Conservation (phyloP, 2,113 vertebrate species). For the Dascyllus trimaculatus region DNA sequence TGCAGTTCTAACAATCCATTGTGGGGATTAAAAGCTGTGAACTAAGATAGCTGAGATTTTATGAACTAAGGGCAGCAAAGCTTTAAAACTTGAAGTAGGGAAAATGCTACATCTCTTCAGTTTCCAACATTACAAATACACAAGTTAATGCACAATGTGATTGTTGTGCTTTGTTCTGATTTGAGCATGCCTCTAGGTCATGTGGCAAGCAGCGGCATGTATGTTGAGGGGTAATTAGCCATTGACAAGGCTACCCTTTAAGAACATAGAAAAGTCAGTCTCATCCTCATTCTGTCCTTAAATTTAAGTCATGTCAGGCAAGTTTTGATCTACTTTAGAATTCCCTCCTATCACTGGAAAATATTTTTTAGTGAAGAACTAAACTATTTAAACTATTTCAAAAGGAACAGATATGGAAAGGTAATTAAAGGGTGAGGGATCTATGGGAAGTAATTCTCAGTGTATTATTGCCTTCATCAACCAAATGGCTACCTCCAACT, state of each 20-base stretch:
- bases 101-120: no score
- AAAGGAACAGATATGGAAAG: neutral
- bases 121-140: no score
- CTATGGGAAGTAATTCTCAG: conserved; percentile 3
- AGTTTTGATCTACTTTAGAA: neutral
- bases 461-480: conserved; percentile 32
- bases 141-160: neutral
- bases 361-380: neutral
- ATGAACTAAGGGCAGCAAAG: no score
- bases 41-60: no score
- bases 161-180: conserved; percentile 7
- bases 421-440: conserved; percentile 13
- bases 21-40: no score
- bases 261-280: conserved; percentile 1
- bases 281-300: neutral
- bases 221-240: conserved; percentile 3
- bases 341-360: neutral
- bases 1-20: no score
- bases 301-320: neutral
- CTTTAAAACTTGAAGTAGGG: no score
- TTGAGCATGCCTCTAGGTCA: conserved; percentile 6
- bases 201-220: conserved; percentile 28
- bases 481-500: conserved; percentile 56
- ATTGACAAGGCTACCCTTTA: neutral
- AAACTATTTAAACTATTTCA: neutral